Conservation (phyloP, 1,140 invertebrate species). For the Leguminivora glycinivorella region DNA sequence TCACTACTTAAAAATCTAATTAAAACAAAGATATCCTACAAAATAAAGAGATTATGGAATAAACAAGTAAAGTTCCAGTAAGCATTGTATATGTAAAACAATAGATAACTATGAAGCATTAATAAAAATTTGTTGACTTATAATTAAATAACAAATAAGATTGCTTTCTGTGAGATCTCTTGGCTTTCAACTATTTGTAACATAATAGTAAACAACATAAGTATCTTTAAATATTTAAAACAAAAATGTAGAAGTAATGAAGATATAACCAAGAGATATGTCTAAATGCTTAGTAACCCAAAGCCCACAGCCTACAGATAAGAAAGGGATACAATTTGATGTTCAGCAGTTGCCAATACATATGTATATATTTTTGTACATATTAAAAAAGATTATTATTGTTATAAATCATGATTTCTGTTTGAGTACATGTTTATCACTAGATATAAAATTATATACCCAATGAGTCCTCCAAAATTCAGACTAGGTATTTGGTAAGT, state of each 20-base stretch:
- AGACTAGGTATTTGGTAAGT: too few species aligned
- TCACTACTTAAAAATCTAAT: neutral
- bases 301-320: too few species aligned
- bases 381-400: too few species aligned
- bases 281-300: neutral
- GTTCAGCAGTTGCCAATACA: too few species aligned
- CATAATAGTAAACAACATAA: slow-evolving; percentile 11
- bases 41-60: slow-evolving; percentile 13
- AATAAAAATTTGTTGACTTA: slow-evolving; percentile 15
- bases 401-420: too few species aligned
- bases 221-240: neutral
- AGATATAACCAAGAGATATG: slow-evolving; percentile 16
- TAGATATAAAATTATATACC: too few species aligned
- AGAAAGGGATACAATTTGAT: too few species aligned
- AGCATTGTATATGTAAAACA: neutral
- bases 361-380: too few species aligned
- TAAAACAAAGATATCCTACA: neutral
- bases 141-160: slow-evolving; percentile 27
- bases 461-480: too few species aligned
- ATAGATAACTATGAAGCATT: slow-evolving; percentile 20
- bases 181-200: slow-evolving; percentile 7
- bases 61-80: slow-evolving; percentile 13
- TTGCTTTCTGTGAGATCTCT: slow-evolving; percentile 19
- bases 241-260: neutral
- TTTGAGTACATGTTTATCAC: too few species aligned